phyloP scores from a whole-genome alignment of 2,888 invertebrate species.

The Mylabris sibirica region DNA sequence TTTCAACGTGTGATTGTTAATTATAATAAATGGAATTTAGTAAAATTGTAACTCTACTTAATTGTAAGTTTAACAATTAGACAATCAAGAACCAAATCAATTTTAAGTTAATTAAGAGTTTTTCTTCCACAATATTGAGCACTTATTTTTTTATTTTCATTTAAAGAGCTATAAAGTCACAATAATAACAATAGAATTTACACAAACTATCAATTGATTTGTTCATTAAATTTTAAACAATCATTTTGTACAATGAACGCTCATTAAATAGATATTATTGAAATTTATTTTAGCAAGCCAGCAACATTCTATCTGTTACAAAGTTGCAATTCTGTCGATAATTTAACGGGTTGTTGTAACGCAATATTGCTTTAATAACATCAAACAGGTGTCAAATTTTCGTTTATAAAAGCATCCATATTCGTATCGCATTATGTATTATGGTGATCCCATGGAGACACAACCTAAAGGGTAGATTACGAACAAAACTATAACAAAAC shows the following conservation, averaged over 20 bases:
- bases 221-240: neutral
- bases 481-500: neutral
- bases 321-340: neutral
- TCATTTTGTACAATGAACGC: neutral
- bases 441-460: neutral
- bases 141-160: too few species aligned
- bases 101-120: neutral
- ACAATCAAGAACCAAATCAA: too few species aligned
- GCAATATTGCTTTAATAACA: neutral
- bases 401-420: neutral
- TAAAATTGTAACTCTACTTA: neutral
- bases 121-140: neutral
- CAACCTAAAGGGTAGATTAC: neutral
- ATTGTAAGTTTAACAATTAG: too few species aligned
- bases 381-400: neutral
- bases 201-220: neutral
- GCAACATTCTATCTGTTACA: neutral
- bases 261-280: neutral
- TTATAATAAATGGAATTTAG: neutral
- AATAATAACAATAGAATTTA: slow-evolving; percentile 4
- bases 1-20: slow-evolving; percentile 12
- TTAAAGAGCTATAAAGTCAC: too few species aligned
- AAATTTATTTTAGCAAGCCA: neutral
- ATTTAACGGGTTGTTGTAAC: neutral
- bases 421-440: neutral